Evolutionary conservation across 2,797 vertebrate genomes (phyloP).

Genomic region (Amblyopsis hoosieri): DNA sequence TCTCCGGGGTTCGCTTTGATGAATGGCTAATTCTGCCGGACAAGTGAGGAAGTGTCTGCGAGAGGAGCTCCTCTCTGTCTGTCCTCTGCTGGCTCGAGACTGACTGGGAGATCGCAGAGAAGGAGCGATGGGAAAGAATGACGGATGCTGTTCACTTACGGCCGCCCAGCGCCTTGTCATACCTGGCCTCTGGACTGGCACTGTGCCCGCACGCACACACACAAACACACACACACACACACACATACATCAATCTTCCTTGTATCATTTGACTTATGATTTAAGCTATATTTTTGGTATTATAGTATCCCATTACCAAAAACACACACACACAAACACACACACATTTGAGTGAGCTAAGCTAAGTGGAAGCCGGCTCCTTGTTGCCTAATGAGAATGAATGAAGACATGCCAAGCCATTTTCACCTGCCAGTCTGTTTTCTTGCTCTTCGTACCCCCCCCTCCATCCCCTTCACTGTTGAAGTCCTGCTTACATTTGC

Average conservation of each 20-base stretch:
- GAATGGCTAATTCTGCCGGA: constrained; percentile 56
- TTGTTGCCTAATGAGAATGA: constrained; percentile 58
- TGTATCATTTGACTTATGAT: constrained; percentile 3
- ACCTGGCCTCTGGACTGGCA: constrained; percentile 2
- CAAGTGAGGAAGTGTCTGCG: constrained; percentile 43
- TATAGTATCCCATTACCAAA: not conserved
- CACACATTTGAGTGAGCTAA: constrained; percentile 10
- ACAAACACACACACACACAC: not conserved
- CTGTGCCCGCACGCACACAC: not conserved
- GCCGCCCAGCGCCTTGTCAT: constrained; percentile 7
- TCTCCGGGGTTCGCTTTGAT: constrained; percentile 54
- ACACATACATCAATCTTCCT: constrained; percentile 5
- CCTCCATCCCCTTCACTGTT: not conserved
- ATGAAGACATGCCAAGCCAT: constrained; percentile 44
- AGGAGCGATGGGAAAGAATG: constrained; percentile 15
- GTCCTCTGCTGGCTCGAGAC: constrained; percentile 3
- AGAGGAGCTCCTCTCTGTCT: constrained; percentile 24
- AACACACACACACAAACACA: not conserved
- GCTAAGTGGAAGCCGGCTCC: constrained; percentile 24
- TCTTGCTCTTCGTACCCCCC: constrained; percentile 6
- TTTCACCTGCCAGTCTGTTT: constrained; percentile 37
- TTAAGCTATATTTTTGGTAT: constrained; percentile 18
- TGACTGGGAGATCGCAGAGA: constrained; percentile 11
- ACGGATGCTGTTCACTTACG: constrained; percentile 11
- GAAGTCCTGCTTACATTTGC: constrained; percentile 42